Evolutionary conservation across 2,888 invertebrate genomes (phyloP).

Genomic region (Drosophila ezoana): DNA sequence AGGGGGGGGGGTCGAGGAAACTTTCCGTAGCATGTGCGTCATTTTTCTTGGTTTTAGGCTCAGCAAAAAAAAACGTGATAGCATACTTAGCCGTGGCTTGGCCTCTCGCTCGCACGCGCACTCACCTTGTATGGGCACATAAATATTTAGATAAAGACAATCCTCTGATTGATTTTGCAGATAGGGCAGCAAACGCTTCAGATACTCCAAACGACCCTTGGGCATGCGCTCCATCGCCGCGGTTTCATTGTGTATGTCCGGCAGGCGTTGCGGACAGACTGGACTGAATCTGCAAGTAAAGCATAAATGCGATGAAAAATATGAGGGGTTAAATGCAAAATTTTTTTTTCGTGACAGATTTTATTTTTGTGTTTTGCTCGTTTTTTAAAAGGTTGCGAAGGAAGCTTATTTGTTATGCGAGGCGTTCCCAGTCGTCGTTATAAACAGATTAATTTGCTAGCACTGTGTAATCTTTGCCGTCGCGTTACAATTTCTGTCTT

Average conservation of each 20-base stretch:
- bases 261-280: conserved; percentile 96
- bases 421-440: conserved; percentile 61
- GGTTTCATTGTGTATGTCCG: conserved; percentile 93
- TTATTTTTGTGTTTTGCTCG: conserved; percentile 5
- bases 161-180: conserved; percentile 97
- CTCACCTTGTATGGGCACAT: conserved; percentile 97
- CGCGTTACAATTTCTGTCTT: conserved; percentile 50
- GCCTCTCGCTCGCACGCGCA: conserved; percentile 50
- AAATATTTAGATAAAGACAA: conserved; percentile 98
- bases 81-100: conserved; percentile 41
- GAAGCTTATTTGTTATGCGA: conserved; percentile 57
- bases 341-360: conserved; percentile 29
- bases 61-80: conserved; percentile 31
- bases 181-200: conserved; percentile 94
- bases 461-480: conserved; percentile 69
- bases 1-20: not conserved
- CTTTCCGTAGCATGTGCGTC: conserved; percentile 50
- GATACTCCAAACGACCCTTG: conserved; percentile 93
- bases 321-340: conserved; percentile 54
- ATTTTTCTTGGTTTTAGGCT: conserved; percentile 67
- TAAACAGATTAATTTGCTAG: conserved; percentile 78
- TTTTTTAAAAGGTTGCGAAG: conserved; percentile 49
- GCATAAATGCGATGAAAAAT: conserved; percentile 49
- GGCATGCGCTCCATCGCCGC: conserved; percentile 94
- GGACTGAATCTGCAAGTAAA: conserved; percentile 89